Evolutionary conservation across 2,113 vertebrate species (phyloP).

Genomic region (Phyllopteryx taeniolatus): DNA sequence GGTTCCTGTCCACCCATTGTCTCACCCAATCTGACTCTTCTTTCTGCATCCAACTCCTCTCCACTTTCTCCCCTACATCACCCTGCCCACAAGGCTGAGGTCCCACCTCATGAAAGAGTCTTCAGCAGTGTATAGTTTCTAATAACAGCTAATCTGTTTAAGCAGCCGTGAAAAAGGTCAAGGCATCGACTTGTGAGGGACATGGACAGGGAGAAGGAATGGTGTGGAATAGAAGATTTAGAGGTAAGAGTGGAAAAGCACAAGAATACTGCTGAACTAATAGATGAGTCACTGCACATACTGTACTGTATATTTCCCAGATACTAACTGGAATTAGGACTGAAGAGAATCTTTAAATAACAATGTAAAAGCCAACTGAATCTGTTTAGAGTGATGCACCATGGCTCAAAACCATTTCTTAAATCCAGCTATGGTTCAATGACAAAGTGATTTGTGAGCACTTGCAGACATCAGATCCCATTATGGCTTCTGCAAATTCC

Average conservation of each 20-base stretch:
- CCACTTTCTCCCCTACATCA: constrained; percentile 23
- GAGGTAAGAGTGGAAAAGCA: constrained; percentile 20
- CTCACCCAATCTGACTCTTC: background rate
- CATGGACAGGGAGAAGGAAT: constrained; percentile 33
- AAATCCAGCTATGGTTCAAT: constrained; percentile 59
- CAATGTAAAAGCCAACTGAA: constrained; percentile 14
- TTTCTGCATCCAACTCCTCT: constrained; percentile 2
- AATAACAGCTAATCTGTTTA: constrained; percentile 77
- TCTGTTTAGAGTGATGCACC: constrained; percentile 15
- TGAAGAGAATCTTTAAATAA: constrained; percentile 11
- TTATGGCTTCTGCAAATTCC: constrained; percentile 63
- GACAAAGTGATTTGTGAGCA: constrained; percentile 74
- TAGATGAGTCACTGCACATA: background rate
- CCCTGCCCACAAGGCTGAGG: constrained; percentile 25
- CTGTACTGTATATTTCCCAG: constrained; percentile 16
- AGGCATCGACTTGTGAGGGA: constrained; percentile 48
- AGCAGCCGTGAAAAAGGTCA: constrained; percentile 74
- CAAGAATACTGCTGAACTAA: background rate
- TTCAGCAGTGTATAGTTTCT: constrained; percentile 67
- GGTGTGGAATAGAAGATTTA: constrained; percentile 50
- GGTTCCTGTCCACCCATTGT: background rate
- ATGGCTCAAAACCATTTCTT: constrained; percentile 30
- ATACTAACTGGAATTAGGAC: background rate
- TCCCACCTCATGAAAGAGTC: constrained; percentile 70
- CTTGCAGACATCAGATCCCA: constrained; percentile 66